Evolutionary conservation across 2,888 invertebrate species (phyloP).

Genomic region (Lasioglossum vierecki): DNA sequence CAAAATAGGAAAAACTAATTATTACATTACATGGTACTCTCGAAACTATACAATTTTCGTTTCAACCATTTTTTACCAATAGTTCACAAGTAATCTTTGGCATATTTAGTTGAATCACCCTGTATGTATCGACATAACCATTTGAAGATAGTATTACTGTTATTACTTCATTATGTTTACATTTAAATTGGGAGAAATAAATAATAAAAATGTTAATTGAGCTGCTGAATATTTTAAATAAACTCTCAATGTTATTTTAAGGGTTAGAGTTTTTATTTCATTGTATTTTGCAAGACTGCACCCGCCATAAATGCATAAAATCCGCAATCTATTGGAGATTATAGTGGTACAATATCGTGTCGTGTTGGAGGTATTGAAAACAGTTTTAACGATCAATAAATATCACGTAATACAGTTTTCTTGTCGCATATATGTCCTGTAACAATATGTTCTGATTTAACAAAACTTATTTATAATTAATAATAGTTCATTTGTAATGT

Average conservation of each 20-base stretch:
- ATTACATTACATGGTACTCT: too few relatives aligned
- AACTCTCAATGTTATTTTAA: neutral
- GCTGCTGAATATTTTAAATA: neutral
- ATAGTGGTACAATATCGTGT: neutral
- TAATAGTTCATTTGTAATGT: neutral
- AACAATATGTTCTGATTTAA: neutral
- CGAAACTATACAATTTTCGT: too few relatives aligned
- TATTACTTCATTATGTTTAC: too few relatives aligned
- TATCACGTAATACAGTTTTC: neutral
- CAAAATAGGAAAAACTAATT: too few relatives aligned
- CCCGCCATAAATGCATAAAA: slow-evolving; percentile 1
- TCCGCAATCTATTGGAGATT: slow-evolving; percentile 3
- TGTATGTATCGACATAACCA: too few relatives aligned
- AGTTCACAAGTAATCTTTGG: too few relatives aligned
- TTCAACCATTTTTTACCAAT: too few relatives aligned
- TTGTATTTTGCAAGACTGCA: neutral
- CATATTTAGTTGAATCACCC: too few relatives aligned
- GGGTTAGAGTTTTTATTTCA: neutral
- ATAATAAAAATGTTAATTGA: neutral
- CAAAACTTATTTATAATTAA: neutral
- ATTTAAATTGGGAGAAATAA: too few relatives aligned
- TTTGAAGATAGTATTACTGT: too few relatives aligned
- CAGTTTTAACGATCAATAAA: neutral
- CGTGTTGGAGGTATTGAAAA: neutral
- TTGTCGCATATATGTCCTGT: neutral